phyloP scores from a whole-genome alignment of 2,797 vertebrate genomes.

The Clarias platycephalus region DNA sequence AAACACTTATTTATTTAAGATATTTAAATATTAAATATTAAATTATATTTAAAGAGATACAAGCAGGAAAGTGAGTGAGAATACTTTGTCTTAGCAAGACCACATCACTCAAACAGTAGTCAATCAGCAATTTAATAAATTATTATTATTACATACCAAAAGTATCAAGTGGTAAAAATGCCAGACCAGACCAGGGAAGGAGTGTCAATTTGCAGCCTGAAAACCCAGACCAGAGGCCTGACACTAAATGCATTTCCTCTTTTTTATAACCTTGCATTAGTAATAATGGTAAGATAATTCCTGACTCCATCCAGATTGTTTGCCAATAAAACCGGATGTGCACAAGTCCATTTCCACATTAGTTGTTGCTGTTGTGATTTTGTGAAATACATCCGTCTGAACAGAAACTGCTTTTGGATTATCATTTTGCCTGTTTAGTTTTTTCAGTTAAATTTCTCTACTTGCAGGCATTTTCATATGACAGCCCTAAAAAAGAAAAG shows the following conservation, averaged over 20 bases:
- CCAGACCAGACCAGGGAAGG: neutral
- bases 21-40: neutral
- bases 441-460: neutral
- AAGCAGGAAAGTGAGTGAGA: neutral
- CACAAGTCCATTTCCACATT: neutral
- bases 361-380: neutral
- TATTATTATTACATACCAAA: neutral
- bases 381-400: neutral
- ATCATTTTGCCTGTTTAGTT: neutral
- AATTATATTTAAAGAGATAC: neutral
- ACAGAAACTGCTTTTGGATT: neutral
- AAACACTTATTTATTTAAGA: neutral
- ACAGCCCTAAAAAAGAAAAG: slow-evolving; percentile 97
- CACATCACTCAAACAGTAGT: neutral
- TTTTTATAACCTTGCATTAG: neutral
- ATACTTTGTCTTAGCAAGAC: neutral
- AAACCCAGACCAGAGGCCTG: neutral
- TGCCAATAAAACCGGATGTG: neutral
- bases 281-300: neutral
- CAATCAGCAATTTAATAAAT: neutral
- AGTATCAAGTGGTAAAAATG: neutral
- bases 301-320: neutral
- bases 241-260: neutral
- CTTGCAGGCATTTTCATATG: slow-evolving; percentile 82
- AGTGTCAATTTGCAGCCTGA: neutral